Evolutionary conservation across 2,113 vertebrate genomes (phyloP).

Genomic region (Circaetus cinerascens): DNA sequence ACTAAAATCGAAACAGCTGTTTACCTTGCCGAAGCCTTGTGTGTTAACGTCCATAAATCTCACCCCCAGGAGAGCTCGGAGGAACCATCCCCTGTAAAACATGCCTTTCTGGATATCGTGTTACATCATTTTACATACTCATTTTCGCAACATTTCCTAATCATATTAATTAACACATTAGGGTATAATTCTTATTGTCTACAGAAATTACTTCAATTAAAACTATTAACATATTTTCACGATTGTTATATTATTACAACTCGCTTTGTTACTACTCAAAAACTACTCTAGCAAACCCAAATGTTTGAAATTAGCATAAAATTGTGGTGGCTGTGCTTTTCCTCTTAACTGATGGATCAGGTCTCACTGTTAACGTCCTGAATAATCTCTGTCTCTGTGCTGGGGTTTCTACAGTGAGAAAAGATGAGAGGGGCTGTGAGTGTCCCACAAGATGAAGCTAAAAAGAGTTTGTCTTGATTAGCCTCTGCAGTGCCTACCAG

Average conservation of each 20-base stretch:
- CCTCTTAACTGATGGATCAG: not conserved
- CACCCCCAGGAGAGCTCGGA: not conserved
- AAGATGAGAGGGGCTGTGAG: not conserved
- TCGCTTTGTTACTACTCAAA: slow-evolving; percentile 28
- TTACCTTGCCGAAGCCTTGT: slow-evolving; percentile 25
- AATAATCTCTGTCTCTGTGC: not conserved
- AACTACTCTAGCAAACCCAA: not conserved
- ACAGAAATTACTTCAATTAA: slow-evolving; percentile 62
- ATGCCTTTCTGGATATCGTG: not conserved
- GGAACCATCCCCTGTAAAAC: not conserved
- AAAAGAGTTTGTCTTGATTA: not conserved
- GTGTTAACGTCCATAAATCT: slow-evolving; percentile 34
- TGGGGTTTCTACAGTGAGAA: not conserved
- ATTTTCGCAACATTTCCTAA: slow-evolving; percentile 31
- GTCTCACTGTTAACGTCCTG: not conserved
- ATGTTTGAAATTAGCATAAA: slow-evolving; percentile 4
- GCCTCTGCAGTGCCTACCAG: not conserved
- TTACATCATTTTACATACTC: slow-evolving; percentile 2
- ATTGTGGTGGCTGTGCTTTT: not conserved
- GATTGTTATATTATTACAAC: slow-evolving; percentile 32
- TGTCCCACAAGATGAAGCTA: not conserved
- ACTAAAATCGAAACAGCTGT: slow-evolving; percentile 57
- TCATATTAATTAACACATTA: slow-evolving; percentile 56
- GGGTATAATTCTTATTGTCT: slow-evolving; percentile 58
- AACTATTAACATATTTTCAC: slow-evolving; percentile 47